A percentile compares a stretch with the other conserved stretches of the same genome.
Evolutionary conservation across 2,888 invertebrate species (phyloP).

Genomic region (Cetonia aurata): DNA sequence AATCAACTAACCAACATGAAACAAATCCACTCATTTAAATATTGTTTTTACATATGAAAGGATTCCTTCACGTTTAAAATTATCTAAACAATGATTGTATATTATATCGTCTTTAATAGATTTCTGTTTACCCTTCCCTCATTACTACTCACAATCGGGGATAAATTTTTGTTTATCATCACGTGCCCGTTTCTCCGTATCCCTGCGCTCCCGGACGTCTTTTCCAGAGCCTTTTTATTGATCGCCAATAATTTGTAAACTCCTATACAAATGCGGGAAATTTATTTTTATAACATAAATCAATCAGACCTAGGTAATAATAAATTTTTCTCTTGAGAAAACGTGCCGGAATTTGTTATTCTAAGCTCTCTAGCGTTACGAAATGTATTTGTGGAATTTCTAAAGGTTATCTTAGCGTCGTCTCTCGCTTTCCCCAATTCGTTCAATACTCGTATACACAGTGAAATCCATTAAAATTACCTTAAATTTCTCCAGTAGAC

Average conservation of each 20-base stretch:
- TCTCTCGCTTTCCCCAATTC: background rate
- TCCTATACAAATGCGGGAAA: conserved; percentile 19
- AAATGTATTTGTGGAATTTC: conserved; percentile 16
- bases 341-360: conserved; percentile 26
- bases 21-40: too few species aligned
- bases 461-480: too few species aligned
- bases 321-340: conserved; percentile 22
- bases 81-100: background rate
- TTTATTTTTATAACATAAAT: conserved; percentile 25
- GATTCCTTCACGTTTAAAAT: background rate
- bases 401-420: conserved; percentile 4
- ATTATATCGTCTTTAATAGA: background rate
- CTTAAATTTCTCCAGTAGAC: too few species aligned
- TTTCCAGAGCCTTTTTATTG: background rate
- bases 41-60: background rate
- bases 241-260: conserved; percentile 29
- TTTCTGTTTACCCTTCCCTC: conserved; percentile 9
- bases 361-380: conserved; percentile 6
- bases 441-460: background rate
- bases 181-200: conserved; percentile 1
- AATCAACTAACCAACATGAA: too few species aligned
- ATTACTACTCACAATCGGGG: conserved; percentile 2
- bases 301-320: conserved; percentile 26
- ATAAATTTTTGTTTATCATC: conserved; percentile 13
- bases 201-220: conserved; percentile 3